Evolutionary conservation across 2,888 invertebrate species (phyloP), one percentile per base, ranked within the genome.

Genomic region (Phoronis australis): DNA sequence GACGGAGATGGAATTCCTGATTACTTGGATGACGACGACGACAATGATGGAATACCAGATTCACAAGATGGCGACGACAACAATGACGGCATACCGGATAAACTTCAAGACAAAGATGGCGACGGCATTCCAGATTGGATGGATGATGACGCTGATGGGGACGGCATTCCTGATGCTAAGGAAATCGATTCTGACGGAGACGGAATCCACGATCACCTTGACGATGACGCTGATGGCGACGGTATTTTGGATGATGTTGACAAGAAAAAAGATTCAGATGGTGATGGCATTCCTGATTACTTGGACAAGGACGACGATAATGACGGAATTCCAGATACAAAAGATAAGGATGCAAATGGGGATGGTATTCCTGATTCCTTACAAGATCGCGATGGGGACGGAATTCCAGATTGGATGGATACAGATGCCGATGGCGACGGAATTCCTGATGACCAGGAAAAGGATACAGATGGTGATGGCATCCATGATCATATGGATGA

Each of bases 271-370:
- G 61, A 62, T 41, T 27, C 47, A 37, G 68, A 50, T 42, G 23
- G 49, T n/a, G 52, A 68, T 54, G 68, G 67, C n/a, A 60, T 67
- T 44, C 66, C 62, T 21, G 66, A 37, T 38, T 23, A 37, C 20
- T 12, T 31, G 15, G 31, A 31, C 31, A 47, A 54, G 25, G 53
- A 58, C 39, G 43, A 37, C 51, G 64, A 37, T 46, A 54, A 51
- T 21, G 31, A 62, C 45, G 64, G 64, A 6, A 58, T 65, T 31
- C 57, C 61, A 31, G 62, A 64, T 45, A n/a, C 54, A 35, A 35
- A 52, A 18, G 61, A 66, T 6, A 54, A 59, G 22, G 73, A 73
- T 52, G 57, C 49, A 21, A 68, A 73, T 55, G 66, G 66, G 12
- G 70, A 73, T 54, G 73, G 73, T 2, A 63, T 52, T 15, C 53